Evolutionary conservation across 2,888 invertebrate genomes (phyloP), one percentile per base, ranked within the genome.

Genomic region (Mythimna lalbum): DNA sequence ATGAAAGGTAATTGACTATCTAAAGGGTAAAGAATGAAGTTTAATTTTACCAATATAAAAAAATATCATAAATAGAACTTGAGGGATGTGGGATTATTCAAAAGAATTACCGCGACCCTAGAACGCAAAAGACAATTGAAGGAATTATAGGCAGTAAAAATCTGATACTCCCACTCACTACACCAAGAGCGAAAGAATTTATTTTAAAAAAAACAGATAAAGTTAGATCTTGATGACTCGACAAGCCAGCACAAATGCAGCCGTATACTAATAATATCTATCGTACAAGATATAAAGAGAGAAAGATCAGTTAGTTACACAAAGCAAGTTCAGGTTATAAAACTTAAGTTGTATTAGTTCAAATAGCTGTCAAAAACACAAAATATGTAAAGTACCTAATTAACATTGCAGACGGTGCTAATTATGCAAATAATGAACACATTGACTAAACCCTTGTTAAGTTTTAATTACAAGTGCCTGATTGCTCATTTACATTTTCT

Each of bases 371-470:
- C 4, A 19, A 63, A 47, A 27, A 7, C 31, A 27, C 63, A 52
- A 47, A 47, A 27, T 17, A 64, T 9, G 12, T 39, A 12, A 43
- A 23, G 21, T 39, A 66, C 49, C 9, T 47, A 72, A 52, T 68
- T 76, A 59, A 47, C 53, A 52, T 72, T 23, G 36, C 57, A 76
- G 68, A 59, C 59, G n/a, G 0, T 14, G 33, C 23, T 75, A 43
- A 75, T 66, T 66, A 72, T 52, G 67, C 43, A 57, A 75, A 71
- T 50, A 4, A 55, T 4, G 66, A 55, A 39, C 49, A 23, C 31
- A 17, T 36, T 62, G 31, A 73, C 43, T 43, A 53, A 39, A 43
- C 36, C 39, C 19, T 74, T 65, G 39, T 65, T 43, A 50, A 27
- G 36, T 53, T 73, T 73, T 68, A 76, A 59, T 76, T 52, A 27